These are phyloP conservation scores for Spodoptera litura DNA, from an alignment of 1,140 invertebrate genomes.

Conservation along the genomic window DNA sequence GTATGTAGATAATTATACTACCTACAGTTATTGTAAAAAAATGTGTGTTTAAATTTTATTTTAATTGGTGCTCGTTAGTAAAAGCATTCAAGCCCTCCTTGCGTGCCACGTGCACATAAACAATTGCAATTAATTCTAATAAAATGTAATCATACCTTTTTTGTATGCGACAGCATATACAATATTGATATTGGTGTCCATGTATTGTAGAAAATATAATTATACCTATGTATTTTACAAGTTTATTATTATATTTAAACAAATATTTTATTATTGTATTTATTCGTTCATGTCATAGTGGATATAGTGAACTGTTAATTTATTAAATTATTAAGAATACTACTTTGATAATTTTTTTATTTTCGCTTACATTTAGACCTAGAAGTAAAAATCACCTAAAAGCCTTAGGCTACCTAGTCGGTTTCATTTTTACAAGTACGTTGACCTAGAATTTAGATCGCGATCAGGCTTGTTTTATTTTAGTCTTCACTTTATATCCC, in stretches of 20 bases:
- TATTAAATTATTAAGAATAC: slow-evolving; percentile 61
- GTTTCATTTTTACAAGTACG: too few species aligned
- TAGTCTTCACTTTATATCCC: too few species aligned
- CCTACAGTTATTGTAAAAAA: not conserved
- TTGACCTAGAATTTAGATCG: too few species aligned
- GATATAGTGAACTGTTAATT: slow-evolving; percentile 58
- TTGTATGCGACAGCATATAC: slow-evolving; percentile 18
- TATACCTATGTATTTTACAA: slow-evolving; percentile 8
- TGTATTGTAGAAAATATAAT: slow-evolving; percentile 20
- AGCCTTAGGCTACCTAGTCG: too few species aligned
- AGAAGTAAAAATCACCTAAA: too few species aligned
- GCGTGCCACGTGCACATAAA: slow-evolving; percentile 6
- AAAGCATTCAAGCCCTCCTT: not conserved
- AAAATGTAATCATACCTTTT: slow-evolving; percentile 7
- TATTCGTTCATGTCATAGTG: slow-evolving; percentile 42
- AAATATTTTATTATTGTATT: slow-evolving; percentile 44
- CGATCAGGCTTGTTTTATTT: too few species aligned
- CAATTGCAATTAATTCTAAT: not conserved
- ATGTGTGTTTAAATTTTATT: not conserved
- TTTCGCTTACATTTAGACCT: too few species aligned
- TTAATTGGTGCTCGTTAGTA: not conserved
- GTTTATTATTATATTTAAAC: slow-evolving; percentile 39
- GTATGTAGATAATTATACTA: slow-evolving; percentile 15
- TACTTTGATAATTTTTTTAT: not conserved
- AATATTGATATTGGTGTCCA: slow-evolving; percentile 30